A percentile compares a stretch with the other conserved stretches of the same genome.
phyloP scores from a whole-genome alignment of 35 echinoderm and acorn worm genomes.

The Holothuria glaberrima region DNA sequence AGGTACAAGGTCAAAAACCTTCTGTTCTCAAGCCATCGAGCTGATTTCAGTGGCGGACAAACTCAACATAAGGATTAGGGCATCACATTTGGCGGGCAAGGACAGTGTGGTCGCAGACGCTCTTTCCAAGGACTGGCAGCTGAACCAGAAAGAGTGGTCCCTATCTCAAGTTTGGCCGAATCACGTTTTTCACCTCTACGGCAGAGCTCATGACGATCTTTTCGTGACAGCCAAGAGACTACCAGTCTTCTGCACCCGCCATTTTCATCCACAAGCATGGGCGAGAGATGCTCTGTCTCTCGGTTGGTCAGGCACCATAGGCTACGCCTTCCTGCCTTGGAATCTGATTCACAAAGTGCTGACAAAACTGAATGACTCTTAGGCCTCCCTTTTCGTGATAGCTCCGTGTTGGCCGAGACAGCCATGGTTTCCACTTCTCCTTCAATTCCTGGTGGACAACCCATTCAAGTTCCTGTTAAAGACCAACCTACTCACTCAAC shows the following conservation, averaged over 20 bases:
- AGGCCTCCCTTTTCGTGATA: not conserved
- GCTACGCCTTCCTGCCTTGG: conserved; percentile 20
- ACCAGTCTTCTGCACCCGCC: not conserved
- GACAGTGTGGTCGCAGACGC: not conserved
- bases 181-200: not conserved
- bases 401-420: not conserved
- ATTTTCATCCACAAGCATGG: not conserved
- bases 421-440: not conserved
- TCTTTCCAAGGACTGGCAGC: not conserved
- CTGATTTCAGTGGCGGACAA: not conserved
- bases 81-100: not conserved
- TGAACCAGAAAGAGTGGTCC: not conserved
- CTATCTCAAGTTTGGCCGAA: not conserved
- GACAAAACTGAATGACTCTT: not conserved
- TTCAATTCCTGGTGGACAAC: not conserved
- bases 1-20: not conserved
- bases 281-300: not conserved
- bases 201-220: not conserved
- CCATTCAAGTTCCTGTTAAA: too few relatives aligned
- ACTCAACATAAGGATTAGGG: not conserved
- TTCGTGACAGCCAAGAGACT: not conserved
- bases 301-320: not conserved
- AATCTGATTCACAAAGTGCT: not conserved
- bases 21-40: not conserved
- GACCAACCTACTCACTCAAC: too few relatives aligned